Evolutionary conservation across 2,888 invertebrate genomes (phyloP).

Genomic region (Parnassius glacialis): DNA sequence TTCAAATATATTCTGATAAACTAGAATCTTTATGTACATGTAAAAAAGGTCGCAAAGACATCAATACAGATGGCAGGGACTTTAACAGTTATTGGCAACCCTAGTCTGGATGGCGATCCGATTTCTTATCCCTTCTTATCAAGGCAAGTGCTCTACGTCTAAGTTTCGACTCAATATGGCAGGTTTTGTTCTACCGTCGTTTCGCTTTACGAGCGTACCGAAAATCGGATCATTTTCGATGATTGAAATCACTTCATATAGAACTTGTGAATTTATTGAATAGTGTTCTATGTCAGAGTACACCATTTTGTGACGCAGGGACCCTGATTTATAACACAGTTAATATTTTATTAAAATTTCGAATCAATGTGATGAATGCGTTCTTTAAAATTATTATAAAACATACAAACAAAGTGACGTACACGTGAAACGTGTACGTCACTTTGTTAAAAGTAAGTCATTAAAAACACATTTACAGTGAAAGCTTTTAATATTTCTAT

Average conservation of each 20-base stretch:
- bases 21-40: slow-evolving; percentile 10
- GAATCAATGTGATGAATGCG: too few relatives aligned
- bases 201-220: slow-evolving; percentile 52
- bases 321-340: background rate
- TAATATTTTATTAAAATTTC: background rate
- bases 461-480: too few relatives aligned
- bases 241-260: slow-evolving; percentile 31
- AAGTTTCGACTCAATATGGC: slow-evolving; percentile 37
- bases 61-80: slow-evolving; percentile 18
- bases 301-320: background rate
- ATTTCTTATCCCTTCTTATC: slow-evolving; percentile 44
- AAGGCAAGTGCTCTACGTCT: slow-evolving; percentile 52
- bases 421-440: too few relatives aligned
- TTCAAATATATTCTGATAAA: background rate
- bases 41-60: slow-evolving; percentile 14
- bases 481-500: background rate
- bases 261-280: background rate
- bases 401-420: too few relatives aligned
- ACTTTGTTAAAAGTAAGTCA: too few relatives aligned
- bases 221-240: slow-evolving; percentile 40
- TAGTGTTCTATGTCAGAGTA: background rate
- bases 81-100: slow-evolving; percentile 36
- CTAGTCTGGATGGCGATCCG: slow-evolving; percentile 30
- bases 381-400: too few relatives aligned
- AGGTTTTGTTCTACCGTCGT: slow-evolving; percentile 41